These are phyloP conservation scores for Theocolax elegans DNA, from an alignment of 1,140 invertebrate genomes.

Conservation along the genomic window DNA sequence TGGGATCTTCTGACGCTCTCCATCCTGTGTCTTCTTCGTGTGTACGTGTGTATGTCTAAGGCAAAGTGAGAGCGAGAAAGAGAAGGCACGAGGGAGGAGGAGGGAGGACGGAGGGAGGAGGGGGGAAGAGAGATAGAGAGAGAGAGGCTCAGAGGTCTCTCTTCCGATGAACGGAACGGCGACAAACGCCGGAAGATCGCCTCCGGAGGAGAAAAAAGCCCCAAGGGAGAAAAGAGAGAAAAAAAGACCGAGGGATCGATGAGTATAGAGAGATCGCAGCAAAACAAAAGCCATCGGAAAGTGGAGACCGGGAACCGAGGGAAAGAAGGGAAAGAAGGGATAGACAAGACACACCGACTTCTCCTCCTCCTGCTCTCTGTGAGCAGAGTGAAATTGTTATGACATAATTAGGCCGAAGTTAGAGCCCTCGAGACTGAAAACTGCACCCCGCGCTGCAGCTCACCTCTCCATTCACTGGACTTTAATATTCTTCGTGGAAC, in stretches of 20 bases:
- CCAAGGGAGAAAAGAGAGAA: not conserved
- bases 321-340: not conserved
- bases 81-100: too few species aligned
- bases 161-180: not conserved
- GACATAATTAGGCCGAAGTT: slow-evolving; percentile 42
- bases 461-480: slow-evolving; percentile 29
- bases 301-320: too few species aligned
- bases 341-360: too few species aligned
- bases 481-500: slow-evolving; percentile 42
- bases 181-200: not conserved
- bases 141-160: not conserved
- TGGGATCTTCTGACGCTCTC: not conserved
- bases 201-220: slow-evolving; percentile 1
- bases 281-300: slow-evolving; percentile 6
- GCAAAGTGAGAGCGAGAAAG: slow-evolving; percentile 7
- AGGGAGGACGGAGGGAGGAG: too few species aligned
- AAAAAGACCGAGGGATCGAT: slow-evolving; percentile 1
- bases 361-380: too few species aligned
- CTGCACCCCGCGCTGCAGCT: not conserved
- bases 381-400: slow-evolving; percentile 40
- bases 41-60: too few species aligned
- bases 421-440: slow-evolving; percentile 25
- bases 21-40: too few species aligned
- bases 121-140: not conserved
- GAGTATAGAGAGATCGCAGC: slow-evolving; percentile 5